Conservation (phyloP, 2,888 invertebrate genomes). For the Oligia latruncula region DNA sequence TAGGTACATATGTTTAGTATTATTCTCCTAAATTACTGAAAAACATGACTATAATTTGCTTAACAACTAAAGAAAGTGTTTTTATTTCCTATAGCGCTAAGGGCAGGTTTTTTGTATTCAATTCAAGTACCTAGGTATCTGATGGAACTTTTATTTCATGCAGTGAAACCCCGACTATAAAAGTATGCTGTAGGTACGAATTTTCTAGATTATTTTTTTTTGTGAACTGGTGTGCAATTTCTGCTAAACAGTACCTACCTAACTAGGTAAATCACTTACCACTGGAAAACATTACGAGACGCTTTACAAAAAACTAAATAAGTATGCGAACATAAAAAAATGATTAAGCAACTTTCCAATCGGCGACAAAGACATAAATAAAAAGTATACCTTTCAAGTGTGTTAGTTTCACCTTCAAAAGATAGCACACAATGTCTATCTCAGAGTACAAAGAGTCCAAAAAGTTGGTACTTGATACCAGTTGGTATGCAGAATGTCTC, state of each 20-base stretch:
- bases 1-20: no score
- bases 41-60: neutral
- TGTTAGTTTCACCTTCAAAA: slow-evolving; percentile 57
- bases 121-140: neutral
- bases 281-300: neutral
- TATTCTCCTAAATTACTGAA: no score
- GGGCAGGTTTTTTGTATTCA: no score
- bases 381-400: slow-evolving; percentile 37
- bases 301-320: neutral
- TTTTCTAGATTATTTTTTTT: no score
- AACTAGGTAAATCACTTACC: neutral
- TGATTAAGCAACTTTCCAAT: slow-evolving; percentile 3
- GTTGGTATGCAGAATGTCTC: slow-evolving; percentile 44
- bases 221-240: neutral
- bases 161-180: neutral
- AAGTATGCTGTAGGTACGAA: no score
- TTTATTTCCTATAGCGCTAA: neutral
- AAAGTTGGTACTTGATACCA: slow-evolving; percentile 50
- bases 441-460: slow-evolving; percentile 50
- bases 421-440: slow-evolving; percentile 36
- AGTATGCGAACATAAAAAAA: neutral
- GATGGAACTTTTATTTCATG: neutral
- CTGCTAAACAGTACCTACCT: neutral
- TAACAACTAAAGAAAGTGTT: neutral
- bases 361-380: slow-evolving; percentile 17